These are phyloP conservation scores for Apodemia zela DNA, from an alignment of 2,888 invertebrate species.

Conservation along the genomic window DNA sequence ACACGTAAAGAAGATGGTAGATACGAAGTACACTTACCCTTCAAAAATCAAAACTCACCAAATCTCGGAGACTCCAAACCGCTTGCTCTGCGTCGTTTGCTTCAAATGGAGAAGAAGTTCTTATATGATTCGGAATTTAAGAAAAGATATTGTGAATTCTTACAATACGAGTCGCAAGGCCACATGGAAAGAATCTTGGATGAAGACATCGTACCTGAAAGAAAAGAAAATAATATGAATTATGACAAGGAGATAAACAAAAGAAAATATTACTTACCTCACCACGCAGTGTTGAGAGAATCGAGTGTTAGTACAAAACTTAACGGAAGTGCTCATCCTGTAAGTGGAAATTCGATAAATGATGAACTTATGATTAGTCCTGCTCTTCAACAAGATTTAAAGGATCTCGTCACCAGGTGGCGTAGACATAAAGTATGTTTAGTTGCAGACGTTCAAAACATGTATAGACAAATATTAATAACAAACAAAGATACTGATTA, in stretches of 20 bases:
- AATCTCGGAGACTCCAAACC: conserved; percentile 28
- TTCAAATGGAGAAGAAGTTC: conserved; percentile 27
- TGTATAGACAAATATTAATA: conserved; percentile 29
- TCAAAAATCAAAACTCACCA: conserved; percentile 24
- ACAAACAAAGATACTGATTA: conserved; percentile 25
- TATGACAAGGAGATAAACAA: conserved; percentile 25
- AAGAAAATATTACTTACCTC: conserved; percentile 31
- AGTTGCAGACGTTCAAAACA: conserved; percentile 30
- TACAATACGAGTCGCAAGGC: conserved; percentile 29
- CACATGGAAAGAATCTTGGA: conserved; percentile 30
- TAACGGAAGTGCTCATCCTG: conserved; percentile 30
- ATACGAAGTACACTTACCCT: conserved; percentile 31
- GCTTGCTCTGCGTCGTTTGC: conserved; percentile 28
- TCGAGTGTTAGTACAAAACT: conserved; percentile 30
- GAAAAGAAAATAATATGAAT: too few relatives aligned
- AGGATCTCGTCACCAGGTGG: conserved; percentile 29
- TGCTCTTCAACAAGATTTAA: conserved; percentile 29
- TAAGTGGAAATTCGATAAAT: conserved; percentile 30
- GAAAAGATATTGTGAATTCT: conserved; percentile 31
- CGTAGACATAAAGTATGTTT: conserved; percentile 29
- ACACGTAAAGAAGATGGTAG: conserved; percentile 26
- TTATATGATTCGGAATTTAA: conserved; percentile 27
- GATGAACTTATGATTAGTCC: conserved; percentile 23
- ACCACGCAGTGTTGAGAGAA: conserved; percentile 30
- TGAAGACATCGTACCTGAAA: too few relatives aligned